Evolutionary conservation across 1,140 invertebrate species (phyloP).

Genomic region (Teleogryllus occipitalis): DNA sequence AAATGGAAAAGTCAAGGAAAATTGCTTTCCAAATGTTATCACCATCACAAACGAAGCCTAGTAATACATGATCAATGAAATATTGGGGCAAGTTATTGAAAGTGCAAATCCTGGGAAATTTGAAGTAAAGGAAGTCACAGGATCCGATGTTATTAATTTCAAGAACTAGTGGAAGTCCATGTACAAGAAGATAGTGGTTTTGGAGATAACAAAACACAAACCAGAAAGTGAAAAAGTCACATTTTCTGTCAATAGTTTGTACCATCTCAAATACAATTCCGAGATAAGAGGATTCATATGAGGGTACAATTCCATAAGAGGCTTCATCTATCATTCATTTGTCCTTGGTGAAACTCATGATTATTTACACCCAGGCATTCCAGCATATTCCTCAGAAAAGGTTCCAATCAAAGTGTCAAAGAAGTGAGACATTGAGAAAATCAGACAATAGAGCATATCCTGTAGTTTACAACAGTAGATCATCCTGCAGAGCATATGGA

Average conservation of each 20-base stretch:
- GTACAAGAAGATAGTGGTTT: background rate
- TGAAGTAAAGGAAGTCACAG: constrained; percentile 7
- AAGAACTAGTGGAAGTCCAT: background rate
- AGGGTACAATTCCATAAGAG: background rate
- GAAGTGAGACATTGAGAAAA: too few relatives aligned
- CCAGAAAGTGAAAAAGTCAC: background rate
- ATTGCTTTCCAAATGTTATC: too few relatives aligned
- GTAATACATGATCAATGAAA: constrained; percentile 1
- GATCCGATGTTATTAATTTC: constrained; percentile 7
- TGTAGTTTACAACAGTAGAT: too few relatives aligned
- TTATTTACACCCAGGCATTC: background rate
- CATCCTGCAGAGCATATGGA: too few relatives aligned
- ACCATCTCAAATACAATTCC: too few relatives aligned
- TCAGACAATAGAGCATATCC: too few relatives aligned
- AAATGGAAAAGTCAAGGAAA: too few relatives aligned
- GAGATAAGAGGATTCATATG: too few relatives aligned
- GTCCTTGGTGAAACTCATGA: background rate
- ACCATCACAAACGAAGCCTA: too few relatives aligned
- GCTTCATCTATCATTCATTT: background rate
- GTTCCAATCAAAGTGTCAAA: too few relatives aligned
- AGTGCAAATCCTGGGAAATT: background rate
- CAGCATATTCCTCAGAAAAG: background rate
- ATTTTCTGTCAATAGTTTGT: background rate
- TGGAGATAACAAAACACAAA: background rate
- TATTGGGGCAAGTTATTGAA: background rate